phyloP scores from a whole-genome alignment of 2,888 invertebrate genomes.

The Chirona hameri region DNA sequence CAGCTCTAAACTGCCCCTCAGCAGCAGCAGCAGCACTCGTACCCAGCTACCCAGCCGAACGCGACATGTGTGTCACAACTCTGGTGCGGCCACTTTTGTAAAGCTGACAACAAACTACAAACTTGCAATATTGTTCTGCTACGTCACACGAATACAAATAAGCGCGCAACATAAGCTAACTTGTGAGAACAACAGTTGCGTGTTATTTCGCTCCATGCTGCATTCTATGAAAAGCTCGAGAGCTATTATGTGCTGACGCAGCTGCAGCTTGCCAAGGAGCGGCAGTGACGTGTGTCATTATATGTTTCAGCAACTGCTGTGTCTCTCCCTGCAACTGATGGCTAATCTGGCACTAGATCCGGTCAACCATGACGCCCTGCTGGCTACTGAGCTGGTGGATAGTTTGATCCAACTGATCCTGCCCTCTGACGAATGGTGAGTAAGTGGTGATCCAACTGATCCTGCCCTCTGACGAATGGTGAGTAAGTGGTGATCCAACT shows the following conservation, averaged over 20 bases:
- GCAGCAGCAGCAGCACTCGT: too few relatives aligned
- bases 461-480: constrained; percentile 62
- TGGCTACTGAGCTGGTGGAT: constrained; percentile 58
- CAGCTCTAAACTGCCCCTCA: too few relatives aligned
- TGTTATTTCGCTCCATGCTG: too few relatives aligned
- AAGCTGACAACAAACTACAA: neutral
- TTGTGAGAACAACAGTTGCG: too few relatives aligned
- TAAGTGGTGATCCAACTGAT: constrained; percentile 55
- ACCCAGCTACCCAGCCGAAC: too few relatives aligned
- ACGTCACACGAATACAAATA: too few relatives aligned
- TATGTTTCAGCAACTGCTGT: constrained; percentile 56
- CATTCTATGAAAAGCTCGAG: too few relatives aligned
- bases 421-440: constrained; percentile 61
- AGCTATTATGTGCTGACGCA: neutral
- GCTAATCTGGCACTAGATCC: constrained; percentile 58
- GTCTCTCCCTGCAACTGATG: constrained; percentile 58
- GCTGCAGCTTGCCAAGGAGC: too few relatives aligned
- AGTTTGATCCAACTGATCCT: constrained; percentile 59
- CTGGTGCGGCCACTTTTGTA: too few relatives aligned
- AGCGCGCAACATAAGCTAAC: too few relatives aligned
- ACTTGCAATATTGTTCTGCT: too few relatives aligned
- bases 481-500: constrained; percentile 53
- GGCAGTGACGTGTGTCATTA: neutral
- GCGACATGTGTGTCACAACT: too few relatives aligned
- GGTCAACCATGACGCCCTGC: constrained; percentile 53